Evolutionary conservation across 1,140 invertebrate genomes (phyloP).

Genomic region (Pogonomyrmex barbatus): DNA sequence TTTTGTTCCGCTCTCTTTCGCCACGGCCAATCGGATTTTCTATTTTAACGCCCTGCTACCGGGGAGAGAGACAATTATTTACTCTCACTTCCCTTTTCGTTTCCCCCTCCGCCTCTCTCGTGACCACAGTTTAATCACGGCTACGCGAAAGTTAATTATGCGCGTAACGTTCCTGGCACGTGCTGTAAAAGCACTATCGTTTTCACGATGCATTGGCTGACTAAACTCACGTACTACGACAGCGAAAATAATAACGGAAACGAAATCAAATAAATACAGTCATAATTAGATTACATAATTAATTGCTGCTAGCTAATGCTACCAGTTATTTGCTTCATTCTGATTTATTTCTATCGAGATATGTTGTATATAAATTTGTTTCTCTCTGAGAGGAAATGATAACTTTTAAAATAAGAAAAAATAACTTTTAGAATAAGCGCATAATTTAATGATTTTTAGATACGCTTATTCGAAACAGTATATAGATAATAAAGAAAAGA

Average conservation of each 20-base stretch:
- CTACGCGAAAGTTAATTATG: conserved; percentile 57
- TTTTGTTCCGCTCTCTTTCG: conserved; percentile 77
- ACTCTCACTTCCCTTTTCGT: conserved; percentile 17
- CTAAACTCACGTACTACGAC: conserved; percentile 1
- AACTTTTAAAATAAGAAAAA: not conserved
- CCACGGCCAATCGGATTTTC: conserved; percentile 77
- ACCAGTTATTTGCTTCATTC: too few species aligned
- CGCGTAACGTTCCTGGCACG: conserved; percentile 44
- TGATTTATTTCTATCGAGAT: too few species aligned
- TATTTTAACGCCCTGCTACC: conserved; percentile 71
- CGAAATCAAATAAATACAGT: too few species aligned
- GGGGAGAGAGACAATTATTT: conserved; percentile 55
- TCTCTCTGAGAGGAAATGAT: not conserved
- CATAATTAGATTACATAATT: not conserved
- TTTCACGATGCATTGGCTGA: conserved; percentile 10
- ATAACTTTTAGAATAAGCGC: too few species aligned
- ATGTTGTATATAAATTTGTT: not conserved
- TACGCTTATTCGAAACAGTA: not conserved
- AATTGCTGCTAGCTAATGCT: not conserved
- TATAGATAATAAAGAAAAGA: not conserved
- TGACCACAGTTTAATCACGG: conserved; percentile 39
- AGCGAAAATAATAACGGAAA: not conserved
- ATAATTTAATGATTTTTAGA: not conserved
- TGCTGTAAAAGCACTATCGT: conserved; percentile 10
- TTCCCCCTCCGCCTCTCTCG: too few species aligned